Conservation (phyloP, 2,113 vertebrate genomes). For the Oreochromis tanganicae region DNA sequence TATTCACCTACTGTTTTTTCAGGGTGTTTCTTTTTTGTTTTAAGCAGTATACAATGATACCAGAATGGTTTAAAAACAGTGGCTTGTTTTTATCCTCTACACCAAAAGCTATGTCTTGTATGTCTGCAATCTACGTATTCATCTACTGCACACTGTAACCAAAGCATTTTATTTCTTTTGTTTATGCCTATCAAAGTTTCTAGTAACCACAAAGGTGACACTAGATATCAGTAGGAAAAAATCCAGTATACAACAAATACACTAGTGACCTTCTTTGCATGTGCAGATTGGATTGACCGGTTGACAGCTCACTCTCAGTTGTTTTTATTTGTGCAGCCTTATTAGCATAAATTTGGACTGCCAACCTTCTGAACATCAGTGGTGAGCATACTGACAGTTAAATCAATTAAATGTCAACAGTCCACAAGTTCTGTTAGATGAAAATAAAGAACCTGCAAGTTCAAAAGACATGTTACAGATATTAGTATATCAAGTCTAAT, state of each 20-base stretch:
- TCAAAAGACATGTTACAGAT: background rate
- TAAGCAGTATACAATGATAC: background rate
- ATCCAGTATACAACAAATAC: background rate
- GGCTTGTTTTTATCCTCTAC: background rate
- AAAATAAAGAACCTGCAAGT: background rate
- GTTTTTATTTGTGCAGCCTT: background rate
- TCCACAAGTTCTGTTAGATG: background rate
- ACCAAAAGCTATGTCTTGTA: background rate
- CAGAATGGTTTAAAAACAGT: background rate
- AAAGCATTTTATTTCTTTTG: background rate
- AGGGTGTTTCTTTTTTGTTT: background rate
- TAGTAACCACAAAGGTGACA: background rate
- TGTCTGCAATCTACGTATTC: background rate
- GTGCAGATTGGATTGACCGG: background rate
- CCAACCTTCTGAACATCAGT: background rate
- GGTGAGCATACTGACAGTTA: background rate
- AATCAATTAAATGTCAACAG: background rate
- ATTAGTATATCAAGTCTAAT: background rate
- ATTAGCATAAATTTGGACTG: background rate
- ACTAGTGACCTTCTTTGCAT: background rate
- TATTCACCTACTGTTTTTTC: background rate
- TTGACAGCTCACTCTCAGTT: background rate
- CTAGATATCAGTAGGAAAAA: background rate
- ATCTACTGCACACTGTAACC: background rate
- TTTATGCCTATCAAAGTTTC: background rate